Percentiles rank a stretch among this genome's conserved stretches.
phyloP scores from a whole-genome alignment of 1,140 invertebrate species.

The Pteromalus puparum region DNA sequence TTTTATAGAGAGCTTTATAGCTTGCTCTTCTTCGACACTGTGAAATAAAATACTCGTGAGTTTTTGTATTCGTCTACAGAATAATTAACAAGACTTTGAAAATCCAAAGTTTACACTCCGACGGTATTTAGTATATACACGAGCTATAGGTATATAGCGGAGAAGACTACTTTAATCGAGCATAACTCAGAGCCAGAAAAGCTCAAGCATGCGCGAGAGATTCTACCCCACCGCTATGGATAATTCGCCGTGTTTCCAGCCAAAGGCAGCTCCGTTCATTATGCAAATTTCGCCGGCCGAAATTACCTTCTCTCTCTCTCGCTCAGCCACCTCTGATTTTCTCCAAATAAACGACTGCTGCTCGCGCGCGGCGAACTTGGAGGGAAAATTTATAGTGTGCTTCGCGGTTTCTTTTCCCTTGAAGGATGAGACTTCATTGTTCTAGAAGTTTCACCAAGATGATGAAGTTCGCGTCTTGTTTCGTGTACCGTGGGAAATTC shows the following conservation, averaged over 20 bases:
- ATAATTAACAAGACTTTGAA: too few relatives aligned
- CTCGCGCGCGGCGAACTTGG: not conserved
- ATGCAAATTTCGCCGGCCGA: constrained; percentile 42
- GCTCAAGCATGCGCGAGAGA: not conserved
- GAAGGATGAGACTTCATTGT: constrained; percentile 1
- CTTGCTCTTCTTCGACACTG: not conserved
- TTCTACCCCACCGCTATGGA: not conserved
- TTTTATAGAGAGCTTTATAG: constrained; percentile 36
- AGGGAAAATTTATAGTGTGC: not conserved
- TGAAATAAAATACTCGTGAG: not conserved
- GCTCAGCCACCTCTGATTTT: constrained; percentile 22
- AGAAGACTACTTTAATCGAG: constrained; percentile 42
- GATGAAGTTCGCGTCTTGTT: constrained; percentile 1
- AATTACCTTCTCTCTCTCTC: constrained; percentile 30
- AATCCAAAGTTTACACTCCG: constrained; percentile 16
- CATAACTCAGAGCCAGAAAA: constrained; percentile 8
- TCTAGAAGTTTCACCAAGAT: not conserved
- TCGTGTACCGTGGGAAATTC: too few relatives aligned
- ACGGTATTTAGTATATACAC: constrained; percentile 23
- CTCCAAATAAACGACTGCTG: constrained; percentile 38
- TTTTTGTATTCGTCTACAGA: not conserved
- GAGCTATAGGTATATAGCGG: too few relatives aligned
- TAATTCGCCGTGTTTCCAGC: constrained; percentile 42
- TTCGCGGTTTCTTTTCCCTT: constrained; percentile 23
- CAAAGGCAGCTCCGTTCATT: constrained; percentile 39